phyloP scores from a whole-genome alignment of 2,888 invertebrate species.

The Aricia artaxerxes region DNA sequence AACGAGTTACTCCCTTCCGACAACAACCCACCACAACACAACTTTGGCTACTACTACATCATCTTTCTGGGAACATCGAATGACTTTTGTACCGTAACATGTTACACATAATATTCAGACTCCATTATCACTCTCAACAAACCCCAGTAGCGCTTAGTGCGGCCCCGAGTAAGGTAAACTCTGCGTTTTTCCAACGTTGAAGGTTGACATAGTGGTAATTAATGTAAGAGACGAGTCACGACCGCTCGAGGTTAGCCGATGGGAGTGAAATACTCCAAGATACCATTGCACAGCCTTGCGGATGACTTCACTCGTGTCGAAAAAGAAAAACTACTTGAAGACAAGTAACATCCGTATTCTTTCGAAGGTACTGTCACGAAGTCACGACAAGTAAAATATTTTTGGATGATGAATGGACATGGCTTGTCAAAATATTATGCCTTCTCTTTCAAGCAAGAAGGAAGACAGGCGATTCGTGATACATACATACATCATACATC shows the following conservation, averaged over 20 bases:
- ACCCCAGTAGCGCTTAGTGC: not conserved
- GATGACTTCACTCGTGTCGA: conserved; percentile 1
- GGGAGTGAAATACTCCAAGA: not conserved
- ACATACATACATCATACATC: too few relatives aligned
- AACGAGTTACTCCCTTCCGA: too few relatives aligned
- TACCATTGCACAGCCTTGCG: not conserved
- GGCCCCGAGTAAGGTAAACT: not conserved
- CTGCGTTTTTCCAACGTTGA: conserved; percentile 12
- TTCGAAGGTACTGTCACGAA: not conserved
- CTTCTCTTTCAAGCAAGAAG: not conserved
- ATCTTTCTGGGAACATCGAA: not conserved
- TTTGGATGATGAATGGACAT: too few relatives aligned
- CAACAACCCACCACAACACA: too few relatives aligned
- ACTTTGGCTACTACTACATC: not conserved
- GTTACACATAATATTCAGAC: not conserved
- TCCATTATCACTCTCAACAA: not conserved
- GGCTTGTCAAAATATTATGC: not conserved
- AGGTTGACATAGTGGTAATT: conserved; percentile 23
- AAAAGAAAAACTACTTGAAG: not conserved
- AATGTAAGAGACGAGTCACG: conserved; percentile 27
- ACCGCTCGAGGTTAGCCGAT: not conserved
- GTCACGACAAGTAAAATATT: not conserved
- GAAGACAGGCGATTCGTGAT: not conserved
- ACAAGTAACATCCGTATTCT: not conserved
- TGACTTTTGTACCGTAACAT: not conserved